Base-by-base conservation (phyloP, 2,888 invertebrate species). In the Mesochorus sp. region DNA sequence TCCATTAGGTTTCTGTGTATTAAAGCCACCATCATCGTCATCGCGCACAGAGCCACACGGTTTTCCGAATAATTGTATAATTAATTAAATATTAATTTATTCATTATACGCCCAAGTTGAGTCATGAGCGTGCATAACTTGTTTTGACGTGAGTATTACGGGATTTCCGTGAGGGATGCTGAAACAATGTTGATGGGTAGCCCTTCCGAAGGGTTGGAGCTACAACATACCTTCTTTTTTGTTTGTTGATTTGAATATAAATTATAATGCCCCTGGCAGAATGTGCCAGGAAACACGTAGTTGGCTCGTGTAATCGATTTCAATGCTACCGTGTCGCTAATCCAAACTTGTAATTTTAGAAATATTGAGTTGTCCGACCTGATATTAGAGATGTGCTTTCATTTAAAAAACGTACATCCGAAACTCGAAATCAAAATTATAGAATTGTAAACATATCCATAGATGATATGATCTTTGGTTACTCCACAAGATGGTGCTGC, bases 1-100 rank as follows among this genome's bases (percentile, higher is more conserved):
- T 31, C 61, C 61, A 75, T 75, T 62, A 59, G 37, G 49, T 70
- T 70, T 49, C 26, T 34, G n/a, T n/a, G 49, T 49, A 47, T 61
- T 31, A 31, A 47, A 42, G 53, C 53, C 44, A 10, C 61, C 8
- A 39, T 61, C 44, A 44, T 24, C 44, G 26, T 70, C 59, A 26
- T 57, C 70, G 26, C 28, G 28, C 59, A 24, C 24, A 26, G 6
- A 17, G 19, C 14, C 55, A 6, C 70, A 12, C 19, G 10, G 4
- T 3, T 53, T 53, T 42, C 10, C 53, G 68, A 75, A 75, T 75
- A 75, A 75, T 68, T 75, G 53, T 62, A 61, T 68, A 68, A 75
- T 68, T 75, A 68, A 75, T 75, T 68, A 37, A 37, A 62, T 53
- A 68, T 75, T 53, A 53, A 75, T 75, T 75, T 75, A 75, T 75